Percentiles rank a stretch among this genome's conserved stretches.
These are phyloP conservation scores for Porphyrio hochstetteri DNA, from an alignment of 2,113 vertebrate species.

Conservation along the genomic window DNA sequence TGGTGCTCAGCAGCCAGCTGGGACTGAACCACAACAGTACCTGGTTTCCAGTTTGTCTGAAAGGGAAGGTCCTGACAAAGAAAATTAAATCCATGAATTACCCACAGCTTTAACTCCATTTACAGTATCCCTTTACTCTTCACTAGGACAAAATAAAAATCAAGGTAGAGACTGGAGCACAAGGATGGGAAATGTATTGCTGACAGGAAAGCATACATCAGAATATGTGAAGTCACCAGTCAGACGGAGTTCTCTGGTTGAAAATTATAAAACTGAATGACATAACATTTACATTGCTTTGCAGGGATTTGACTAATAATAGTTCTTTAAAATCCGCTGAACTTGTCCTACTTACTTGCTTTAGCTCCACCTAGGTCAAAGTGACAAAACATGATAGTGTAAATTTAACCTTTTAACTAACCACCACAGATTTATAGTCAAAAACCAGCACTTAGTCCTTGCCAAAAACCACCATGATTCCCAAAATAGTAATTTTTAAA, in stretches of 20 bases:
- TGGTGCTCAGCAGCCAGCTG: too few species aligned
- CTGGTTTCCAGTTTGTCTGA: neutral
- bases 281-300: neutral
- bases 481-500: slow-evolving; percentile 3
- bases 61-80: neutral
- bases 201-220: neutral
- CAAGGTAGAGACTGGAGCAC: neutral
- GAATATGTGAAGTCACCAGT: neutral
- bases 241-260: neutral
- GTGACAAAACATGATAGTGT: neutral
- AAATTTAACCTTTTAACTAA: slow-evolving; percentile 37
- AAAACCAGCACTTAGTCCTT: neutral
- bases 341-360: neutral
- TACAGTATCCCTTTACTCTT: neutral
- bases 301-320: neutral
- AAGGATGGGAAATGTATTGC: neutral
- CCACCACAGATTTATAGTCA: neutral
- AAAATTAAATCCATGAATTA: neutral
- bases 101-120: neutral
- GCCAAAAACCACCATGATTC: neutral
- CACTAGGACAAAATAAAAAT: neutral
- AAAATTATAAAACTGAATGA: neutral
- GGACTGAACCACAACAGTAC: neutral
- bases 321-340: neutral
- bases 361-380: slow-evolving; percentile 10